Evolutionary conservation across 2,797 vertebrate genomes (phyloP).

Genomic region (Amblyraja radiata): DNA sequence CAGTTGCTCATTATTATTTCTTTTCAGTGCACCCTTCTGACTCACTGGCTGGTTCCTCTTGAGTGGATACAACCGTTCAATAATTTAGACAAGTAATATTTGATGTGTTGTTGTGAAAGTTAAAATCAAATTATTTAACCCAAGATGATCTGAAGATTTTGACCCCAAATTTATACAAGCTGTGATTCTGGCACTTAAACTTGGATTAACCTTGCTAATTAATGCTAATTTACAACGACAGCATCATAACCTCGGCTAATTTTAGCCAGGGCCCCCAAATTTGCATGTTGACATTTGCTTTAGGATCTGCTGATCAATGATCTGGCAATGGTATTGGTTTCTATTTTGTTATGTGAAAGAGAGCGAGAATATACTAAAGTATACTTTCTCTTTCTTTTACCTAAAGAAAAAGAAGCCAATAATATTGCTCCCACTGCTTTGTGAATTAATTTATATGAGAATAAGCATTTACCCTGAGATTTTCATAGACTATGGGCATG

Average conservation of each 20-base stretch:
- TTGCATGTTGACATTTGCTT: background rate
- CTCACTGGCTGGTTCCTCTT: background rate
- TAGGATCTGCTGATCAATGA: background rate
- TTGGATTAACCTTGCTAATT: background rate
- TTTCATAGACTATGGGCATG: background rate
- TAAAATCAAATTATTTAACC: background rate
- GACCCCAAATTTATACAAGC: background rate
- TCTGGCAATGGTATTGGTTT: too few relatives aligned
- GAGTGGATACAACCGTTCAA: background rate
- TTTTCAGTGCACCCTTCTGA: background rate
- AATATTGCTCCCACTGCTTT: background rate
- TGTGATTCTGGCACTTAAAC: background rate
- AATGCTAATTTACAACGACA: background rate
- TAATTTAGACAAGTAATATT: too few relatives aligned
- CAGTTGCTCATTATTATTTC: background rate
- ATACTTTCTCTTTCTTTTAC: background rate
- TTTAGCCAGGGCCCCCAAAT: background rate
- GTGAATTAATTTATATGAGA: background rate
- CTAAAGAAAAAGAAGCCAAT: background rate
- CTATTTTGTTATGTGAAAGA: too few relatives aligned
- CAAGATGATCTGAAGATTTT: background rate
- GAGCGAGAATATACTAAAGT: too few relatives aligned
- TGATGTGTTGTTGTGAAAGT: too few relatives aligned
- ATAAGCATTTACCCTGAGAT: background rate
- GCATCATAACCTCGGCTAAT: background rate